These are phyloP conservation scores for Leptinotarsa tumamoca DNA, from an alignment of 2,888 invertebrate genomes.

Conservation along the genomic window DNA sequence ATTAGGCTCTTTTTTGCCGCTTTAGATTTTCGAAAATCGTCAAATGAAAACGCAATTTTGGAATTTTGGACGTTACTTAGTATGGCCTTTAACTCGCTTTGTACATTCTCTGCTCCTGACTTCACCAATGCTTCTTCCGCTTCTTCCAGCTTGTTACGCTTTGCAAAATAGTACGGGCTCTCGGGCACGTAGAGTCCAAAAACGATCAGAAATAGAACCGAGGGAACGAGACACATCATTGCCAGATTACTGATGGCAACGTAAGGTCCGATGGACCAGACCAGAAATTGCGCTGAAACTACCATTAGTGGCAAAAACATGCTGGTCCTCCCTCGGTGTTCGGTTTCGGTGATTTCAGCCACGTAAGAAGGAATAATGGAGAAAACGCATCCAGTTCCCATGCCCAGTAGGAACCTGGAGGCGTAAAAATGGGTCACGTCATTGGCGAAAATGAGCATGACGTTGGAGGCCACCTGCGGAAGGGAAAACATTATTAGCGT, in stretches of 20 bases:
- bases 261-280: constrained; percentile 49
- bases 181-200: constrained; percentile 51
- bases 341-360: constrained; percentile 85
- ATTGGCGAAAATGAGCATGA: constrained; percentile 49
- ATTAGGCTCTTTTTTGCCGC: constrained; percentile 58
- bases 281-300: constrained; percentile 43
- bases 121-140: constrained; percentile 76
- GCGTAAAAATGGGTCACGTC: constrained; percentile 62
- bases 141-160: constrained; percentile 65
- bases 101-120: constrained; percentile 61
- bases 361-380: constrained; percentile 85
- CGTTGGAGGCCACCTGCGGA: constrained; percentile 72
- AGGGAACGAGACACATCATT: constrained; percentile 47
- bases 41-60: constrained; percentile 31
- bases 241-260: constrained; percentile 47
- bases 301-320: constrained; percentile 46
- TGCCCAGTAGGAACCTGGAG: constrained; percentile 72
- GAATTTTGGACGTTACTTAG: constrained; percentile 40
- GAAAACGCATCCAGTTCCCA: constrained; percentile 77
- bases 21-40: constrained; percentile 39
- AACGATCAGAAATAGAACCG: constrained; percentile 45
- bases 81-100: constrained; percentile 49
- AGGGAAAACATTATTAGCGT: constrained; percentile 73
- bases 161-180: constrained; percentile 49
- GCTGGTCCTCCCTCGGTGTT: constrained; percentile 73